These are phyloP conservation scores for Silurus glanis DNA, from an alignment of 2,113 vertebrate species.

Conservation along the genomic window DNA sequence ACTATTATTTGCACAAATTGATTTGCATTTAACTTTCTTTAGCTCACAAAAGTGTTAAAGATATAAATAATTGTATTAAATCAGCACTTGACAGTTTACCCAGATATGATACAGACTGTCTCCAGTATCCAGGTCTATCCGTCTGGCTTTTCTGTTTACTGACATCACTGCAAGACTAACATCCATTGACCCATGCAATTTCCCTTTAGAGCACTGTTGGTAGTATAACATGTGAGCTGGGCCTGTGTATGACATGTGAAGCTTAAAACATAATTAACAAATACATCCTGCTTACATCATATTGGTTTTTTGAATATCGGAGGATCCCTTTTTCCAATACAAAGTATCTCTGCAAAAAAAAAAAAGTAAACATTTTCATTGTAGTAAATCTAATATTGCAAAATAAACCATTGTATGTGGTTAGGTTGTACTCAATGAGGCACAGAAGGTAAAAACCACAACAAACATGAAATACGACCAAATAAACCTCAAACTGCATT, in stretches of 20 bases:
- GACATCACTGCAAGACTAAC: conserved; percentile 90
- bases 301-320: conserved; percentile 82
- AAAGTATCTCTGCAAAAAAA: conserved; percentile 82
- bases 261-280: not conserved
- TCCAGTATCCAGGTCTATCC: conserved; percentile 89
- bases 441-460: not conserved
- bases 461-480: no score
- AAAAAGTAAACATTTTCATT: not conserved
- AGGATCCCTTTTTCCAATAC: conserved; percentile 86
- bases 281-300: conserved; percentile 80
- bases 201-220: conserved; percentile 82
- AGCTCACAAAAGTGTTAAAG: not conserved
- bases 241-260: conserved; percentile 45
- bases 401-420: not conserved
- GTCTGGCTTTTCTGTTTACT: conserved; percentile 88
- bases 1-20: not conserved
- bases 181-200: conserved; percentile 86
- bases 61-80: not conserved
- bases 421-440: not conserved
- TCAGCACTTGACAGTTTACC: conserved; percentile 61
- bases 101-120: conserved; percentile 93
- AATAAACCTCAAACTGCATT: not conserved
- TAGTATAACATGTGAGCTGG: not conserved
- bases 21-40: not conserved
- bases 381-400: not conserved